Evolutionary conservation across 2,888 invertebrate genomes (phyloP).

Genomic region (Tenthredo amoena): DNA sequence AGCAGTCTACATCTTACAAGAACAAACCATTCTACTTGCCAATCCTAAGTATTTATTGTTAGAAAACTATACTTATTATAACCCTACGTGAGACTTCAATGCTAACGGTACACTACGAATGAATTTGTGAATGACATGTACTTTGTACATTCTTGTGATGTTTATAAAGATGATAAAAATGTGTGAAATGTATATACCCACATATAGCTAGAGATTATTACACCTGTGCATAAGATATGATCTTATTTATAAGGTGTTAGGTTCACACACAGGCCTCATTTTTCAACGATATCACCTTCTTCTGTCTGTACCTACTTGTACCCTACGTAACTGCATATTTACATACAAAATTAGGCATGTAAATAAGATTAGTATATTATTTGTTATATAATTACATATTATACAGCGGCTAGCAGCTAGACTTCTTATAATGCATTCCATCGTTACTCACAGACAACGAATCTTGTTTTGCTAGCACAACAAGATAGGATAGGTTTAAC

Average conservation of each 20-base stretch:
- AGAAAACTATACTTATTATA: neutral
- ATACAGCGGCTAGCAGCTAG: conserved; percentile 22
- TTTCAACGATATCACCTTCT: conserved; percentile 42
- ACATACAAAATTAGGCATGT: conserved; percentile 6
- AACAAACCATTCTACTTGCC: conserved; percentile 37
- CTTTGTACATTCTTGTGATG: conserved; percentile 48
- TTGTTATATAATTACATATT: conserved; percentile 16
- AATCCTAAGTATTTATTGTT: conserved; percentile 27
- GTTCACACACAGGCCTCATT: conserved; percentile 36
- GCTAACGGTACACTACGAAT: neutral
- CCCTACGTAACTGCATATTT: conserved; percentile 13
- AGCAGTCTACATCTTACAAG: neutral
- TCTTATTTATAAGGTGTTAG: conserved; percentile 30
- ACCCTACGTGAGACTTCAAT: neutral
- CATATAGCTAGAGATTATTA: conserved; percentile 27
- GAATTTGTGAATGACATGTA: conserved; percentile 33
- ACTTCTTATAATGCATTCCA: conserved; percentile 49
- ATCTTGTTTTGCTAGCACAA: conserved; percentile 30
- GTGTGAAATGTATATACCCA: conserved; percentile 45
- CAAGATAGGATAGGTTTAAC: conserved; percentile 28
- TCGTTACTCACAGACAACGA: conserved; percentile 43
- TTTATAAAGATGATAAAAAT: conserved; percentile 30
- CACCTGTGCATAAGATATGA: conserved; percentile 21
- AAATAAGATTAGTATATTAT: conserved; percentile 16
- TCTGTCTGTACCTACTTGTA: conserved; percentile 15